A percentile compares a stretch with the other conserved stretches of the same genome.
Evolutionary conservation across 2,797 vertebrate species (phyloP).

Genomic region (Pangasius larnaudii): DNA sequence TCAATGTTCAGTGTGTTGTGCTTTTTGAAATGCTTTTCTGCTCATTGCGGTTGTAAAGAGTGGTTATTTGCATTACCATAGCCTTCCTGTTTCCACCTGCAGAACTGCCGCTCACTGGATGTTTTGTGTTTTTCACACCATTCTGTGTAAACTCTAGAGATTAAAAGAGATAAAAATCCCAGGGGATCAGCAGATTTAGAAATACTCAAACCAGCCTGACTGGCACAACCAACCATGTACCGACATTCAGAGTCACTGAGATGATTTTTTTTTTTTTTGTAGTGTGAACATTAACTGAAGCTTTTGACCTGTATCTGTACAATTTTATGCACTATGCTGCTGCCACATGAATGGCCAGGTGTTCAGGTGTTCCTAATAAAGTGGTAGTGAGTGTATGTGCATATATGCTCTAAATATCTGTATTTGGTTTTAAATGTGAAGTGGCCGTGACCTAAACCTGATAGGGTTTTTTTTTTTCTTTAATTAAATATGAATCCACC

Average conservation of each 20-base stretch:
- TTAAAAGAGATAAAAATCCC: no score
- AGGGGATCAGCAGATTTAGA: background rate
- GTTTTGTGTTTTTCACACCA: background rate
- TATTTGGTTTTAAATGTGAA: slow-evolving; percentile 1
- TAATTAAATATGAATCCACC: background rate
- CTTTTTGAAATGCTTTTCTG: no score
- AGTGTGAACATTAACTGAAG: background rate
- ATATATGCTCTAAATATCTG: no score
- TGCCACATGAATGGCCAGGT: background rate
- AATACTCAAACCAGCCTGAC: background rate
- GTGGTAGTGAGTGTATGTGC: background rate
- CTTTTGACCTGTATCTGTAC: background rate
- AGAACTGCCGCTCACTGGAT: background rate
- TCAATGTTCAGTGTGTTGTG: no score
- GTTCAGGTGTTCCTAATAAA: background rate
- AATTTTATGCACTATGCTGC: background rate
- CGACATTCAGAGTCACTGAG: background rate
- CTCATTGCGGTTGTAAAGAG: no score
- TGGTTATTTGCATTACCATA: no score
- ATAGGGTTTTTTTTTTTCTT: background rate
- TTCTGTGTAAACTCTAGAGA: background rate
- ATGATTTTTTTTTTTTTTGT: no score
- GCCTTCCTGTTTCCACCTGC: background rate
- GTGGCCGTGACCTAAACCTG: background rate
- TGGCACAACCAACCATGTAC: background rate